Evolutionary conservation across 2,888 invertebrate genomes (phyloP).

Genomic region (Gnatocerus cornutus): DNA sequence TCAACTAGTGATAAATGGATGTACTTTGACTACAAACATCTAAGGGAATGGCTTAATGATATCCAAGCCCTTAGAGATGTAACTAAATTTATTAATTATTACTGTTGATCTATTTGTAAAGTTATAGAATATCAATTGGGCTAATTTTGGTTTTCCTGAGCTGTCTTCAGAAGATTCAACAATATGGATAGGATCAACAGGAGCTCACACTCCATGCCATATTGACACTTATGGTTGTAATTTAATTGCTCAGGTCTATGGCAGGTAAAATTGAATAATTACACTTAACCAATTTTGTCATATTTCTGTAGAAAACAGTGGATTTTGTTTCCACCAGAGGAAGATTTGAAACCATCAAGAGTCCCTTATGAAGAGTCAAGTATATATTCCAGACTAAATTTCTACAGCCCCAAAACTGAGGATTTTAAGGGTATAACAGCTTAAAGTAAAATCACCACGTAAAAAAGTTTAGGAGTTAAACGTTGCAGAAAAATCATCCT

Average conservation of each 20-base stretch:
- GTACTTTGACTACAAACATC: constrained; percentile 90
- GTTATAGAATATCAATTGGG: constrained; percentile 75
- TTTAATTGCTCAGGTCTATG: constrained; percentile 90
- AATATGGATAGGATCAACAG: constrained; percentile 90
- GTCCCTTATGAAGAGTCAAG: constrained; percentile 98
- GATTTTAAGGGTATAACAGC: constrained; percentile 72
- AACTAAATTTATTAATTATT: constrained; percentile 48
- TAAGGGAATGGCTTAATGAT: constrained; percentile 79
- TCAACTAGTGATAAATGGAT: constrained; percentile 76
- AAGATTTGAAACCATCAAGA: constrained; percentile 83
- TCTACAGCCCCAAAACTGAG: constrained; percentile 78
- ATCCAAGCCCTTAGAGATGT: constrained; percentile 77
- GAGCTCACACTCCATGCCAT: constrained; percentile 95
- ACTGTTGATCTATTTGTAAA: background rate
- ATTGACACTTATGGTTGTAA: constrained; percentile 96
- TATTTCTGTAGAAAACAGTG: constrained; percentile 83
- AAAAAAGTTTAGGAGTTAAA: constrained; percentile 54
- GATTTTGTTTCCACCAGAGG: constrained; percentile 90
- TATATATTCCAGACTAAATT: constrained; percentile 89
- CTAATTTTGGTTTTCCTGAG: constrained; percentile 81
- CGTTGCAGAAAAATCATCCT: constrained; percentile 76
- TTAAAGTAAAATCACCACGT: background rate
- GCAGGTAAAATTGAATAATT: constrained; percentile 75
- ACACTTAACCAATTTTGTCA: background rate
- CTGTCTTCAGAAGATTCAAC: constrained; percentile 81